Evolutionary conservation across 2,888 invertebrate species (phyloP).

Genomic region (Pantelozetes paolii): DNA sequence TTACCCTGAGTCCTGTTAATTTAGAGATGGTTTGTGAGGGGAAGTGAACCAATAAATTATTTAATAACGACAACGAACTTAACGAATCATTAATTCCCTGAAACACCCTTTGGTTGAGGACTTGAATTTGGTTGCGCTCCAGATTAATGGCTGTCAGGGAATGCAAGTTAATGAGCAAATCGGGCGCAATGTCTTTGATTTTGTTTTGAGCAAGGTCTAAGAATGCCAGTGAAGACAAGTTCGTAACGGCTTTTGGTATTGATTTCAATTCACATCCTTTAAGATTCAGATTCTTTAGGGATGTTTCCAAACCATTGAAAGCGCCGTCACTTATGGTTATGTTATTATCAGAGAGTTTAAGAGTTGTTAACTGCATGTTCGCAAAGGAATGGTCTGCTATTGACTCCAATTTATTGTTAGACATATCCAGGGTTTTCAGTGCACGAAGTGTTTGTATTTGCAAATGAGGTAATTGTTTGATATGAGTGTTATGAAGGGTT

Average conservation of each 20-base stretch:
- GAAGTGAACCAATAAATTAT: slow-evolving; percentile 81
- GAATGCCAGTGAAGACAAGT: slow-evolving; percentile 74
- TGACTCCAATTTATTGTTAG: slow-evolving; percentile 69
- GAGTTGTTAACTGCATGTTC: slow-evolving; percentile 58
- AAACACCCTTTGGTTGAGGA: slow-evolving; percentile 70
- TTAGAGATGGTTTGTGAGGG: slow-evolving; percentile 73
- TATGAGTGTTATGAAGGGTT: slow-evolving; percentile 62
- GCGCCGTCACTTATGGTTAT: slow-evolving; percentile 57
- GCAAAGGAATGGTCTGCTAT: slow-evolving; percentile 72
- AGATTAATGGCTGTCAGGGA: slow-evolving; percentile 79
- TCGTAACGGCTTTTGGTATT: slow-evolving; percentile 73
- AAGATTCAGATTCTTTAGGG: slow-evolving; percentile 79
- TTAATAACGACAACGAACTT: slow-evolving; percentile 79
- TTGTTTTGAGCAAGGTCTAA: slow-evolving; percentile 84
- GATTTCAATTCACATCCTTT: slow-evolving; percentile 77
- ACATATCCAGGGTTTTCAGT: slow-evolving; percentile 74
- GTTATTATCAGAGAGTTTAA: slow-evolving; percentile 73
- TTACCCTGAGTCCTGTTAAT: slow-evolving; percentile 69
- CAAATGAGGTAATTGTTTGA: slow-evolving; percentile 70
- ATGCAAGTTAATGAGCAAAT: slow-evolving; percentile 60
- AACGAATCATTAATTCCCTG: slow-evolving; percentile 72
- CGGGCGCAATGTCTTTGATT: slow-evolving; percentile 63
- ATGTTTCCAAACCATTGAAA: slow-evolving; percentile 72
- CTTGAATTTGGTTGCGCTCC: slow-evolving; percentile 79
- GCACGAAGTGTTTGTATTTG: slow-evolving; percentile 65